These are phyloP conservation scores for Drosophila rufa DNA, from an alignment of 1,140 invertebrate species.

Conservation along the genomic window DNA sequence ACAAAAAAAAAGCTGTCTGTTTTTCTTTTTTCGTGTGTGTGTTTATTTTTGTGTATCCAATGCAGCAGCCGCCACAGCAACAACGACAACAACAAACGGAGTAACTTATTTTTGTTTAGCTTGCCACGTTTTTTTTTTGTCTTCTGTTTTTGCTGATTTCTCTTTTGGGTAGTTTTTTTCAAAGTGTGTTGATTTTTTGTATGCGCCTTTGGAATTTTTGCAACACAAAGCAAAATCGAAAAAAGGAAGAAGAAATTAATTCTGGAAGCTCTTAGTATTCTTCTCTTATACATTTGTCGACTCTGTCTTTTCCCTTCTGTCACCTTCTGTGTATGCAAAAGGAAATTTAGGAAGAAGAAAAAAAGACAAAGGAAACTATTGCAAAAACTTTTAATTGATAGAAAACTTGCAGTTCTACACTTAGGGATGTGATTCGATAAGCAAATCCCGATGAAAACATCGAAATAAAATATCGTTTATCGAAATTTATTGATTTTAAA, in stretches of 20 bases:
- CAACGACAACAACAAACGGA: slow-evolving; percentile 44
- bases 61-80: slow-evolving; percentile 37
- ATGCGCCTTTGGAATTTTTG: slow-evolving; percentile 42
- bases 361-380: slow-evolving; percentile 24
- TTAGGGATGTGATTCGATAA: not conserved
- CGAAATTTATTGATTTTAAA: no score
- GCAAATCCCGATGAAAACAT: not conserved
- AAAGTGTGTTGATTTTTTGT: slow-evolving; percentile 17
- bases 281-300: not conserved
- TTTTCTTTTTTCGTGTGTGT: slow-evolving; percentile 35
- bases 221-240: slow-evolving; percentile 23
- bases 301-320: not conserved
- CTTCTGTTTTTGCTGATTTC: slow-evolving; percentile 47
- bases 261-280: not conserved
- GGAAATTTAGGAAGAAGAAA: not conserved
- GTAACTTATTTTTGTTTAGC: slow-evolving; percentile 70
- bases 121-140: slow-evolving; percentile 65
- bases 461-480: no score
- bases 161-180: slow-evolving; percentile 48
- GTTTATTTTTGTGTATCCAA: slow-evolving; percentile 58
- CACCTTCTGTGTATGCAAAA: slow-evolving; percentile 1
- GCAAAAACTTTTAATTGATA: slow-evolving; percentile 50
- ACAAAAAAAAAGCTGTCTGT: slow-evolving; percentile 32
- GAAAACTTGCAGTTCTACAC: slow-evolving; percentile 6
- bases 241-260: slow-evolving; percentile 25